phyloP scores from a whole-genome alignment of 2,888 invertebrate species.

The Scaptomyza caliginosa region DNA sequence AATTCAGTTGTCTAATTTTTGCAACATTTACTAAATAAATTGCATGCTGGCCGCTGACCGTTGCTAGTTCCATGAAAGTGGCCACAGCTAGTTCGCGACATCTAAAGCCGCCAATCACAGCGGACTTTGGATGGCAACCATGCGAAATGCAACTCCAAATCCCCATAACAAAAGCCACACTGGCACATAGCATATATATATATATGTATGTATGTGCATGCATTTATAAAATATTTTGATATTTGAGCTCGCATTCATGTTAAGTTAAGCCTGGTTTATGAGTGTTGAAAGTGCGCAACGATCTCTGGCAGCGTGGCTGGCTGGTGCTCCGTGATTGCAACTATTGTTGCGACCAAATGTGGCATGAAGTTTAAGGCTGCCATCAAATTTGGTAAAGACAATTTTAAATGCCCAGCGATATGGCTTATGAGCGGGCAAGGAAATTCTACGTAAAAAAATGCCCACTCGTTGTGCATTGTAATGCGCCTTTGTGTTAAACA shows the following conservation, averaged over 20 bases:
- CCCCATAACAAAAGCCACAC: slow-evolving; percentile 38
- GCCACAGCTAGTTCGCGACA: slow-evolving; percentile 26
- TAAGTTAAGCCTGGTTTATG: slow-evolving; percentile 85
- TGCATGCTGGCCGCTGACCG: slow-evolving; percentile 31
- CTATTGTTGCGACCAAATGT: slow-evolving; percentile 79
- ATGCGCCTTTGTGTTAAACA: slow-evolving; percentile 79
- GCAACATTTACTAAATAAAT: slow-evolving; percentile 74
- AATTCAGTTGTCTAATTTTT: slow-evolving; percentile 79
- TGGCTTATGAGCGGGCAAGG: slow-evolving; percentile 65
- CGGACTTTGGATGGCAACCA: slow-evolving; percentile 28
- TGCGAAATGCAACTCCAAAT: slow-evolving; percentile 43
- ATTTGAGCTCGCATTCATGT: slow-evolving; percentile 83
- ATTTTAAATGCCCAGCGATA: slow-evolving; percentile 74
- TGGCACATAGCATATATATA: not conserved
- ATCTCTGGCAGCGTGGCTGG: slow-evolving; percentile 20
- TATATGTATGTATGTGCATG: not conserved
- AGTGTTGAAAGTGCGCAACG: slow-evolving; percentile 78
- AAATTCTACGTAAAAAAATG: slow-evolving; percentile 67
- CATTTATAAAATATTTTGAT: slow-evolving; percentile 81
- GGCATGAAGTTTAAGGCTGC: slow-evolving; percentile 79
- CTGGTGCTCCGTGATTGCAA: slow-evolving; percentile 71
- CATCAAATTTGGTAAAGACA: slow-evolving; percentile 79
- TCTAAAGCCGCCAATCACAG: slow-evolving; percentile 28
- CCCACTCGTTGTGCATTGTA: slow-evolving; percentile 72
- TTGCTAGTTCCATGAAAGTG: slow-evolving; percentile 27